Evolutionary conservation across 2,113 vertebrate species (phyloP).

Genomic region (Ramphastos sulfuratus): DNA sequence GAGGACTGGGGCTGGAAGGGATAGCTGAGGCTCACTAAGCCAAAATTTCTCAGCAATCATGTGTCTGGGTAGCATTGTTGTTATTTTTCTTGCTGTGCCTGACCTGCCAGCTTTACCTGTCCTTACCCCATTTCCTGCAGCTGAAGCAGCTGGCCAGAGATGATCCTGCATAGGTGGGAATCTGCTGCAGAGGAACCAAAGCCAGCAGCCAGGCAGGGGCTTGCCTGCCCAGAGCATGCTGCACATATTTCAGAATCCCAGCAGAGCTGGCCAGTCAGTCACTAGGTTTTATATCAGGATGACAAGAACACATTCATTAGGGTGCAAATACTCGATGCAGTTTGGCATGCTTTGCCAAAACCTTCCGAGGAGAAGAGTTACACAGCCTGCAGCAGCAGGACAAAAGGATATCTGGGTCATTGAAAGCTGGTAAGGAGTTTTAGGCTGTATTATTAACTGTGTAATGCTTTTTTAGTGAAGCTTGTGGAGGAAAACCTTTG

Average conservation of each 20-base stretch:
- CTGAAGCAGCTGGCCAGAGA: not conserved
- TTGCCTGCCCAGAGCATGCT: fast-evolving
- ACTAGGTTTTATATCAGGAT: not conserved
- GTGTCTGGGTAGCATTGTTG: not conserved
- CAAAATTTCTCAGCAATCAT: not conserved
- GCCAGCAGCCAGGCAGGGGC: fast-evolving
- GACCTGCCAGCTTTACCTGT: not conserved
- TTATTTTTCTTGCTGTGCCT: not conserved
- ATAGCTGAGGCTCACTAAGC: not conserved
- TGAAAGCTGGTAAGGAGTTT: conserved; percentile 1
- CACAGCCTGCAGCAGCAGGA: not conserved
- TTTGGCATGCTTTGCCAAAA: not conserved
- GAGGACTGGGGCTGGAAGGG: too few relatives aligned
- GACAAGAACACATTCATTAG: not conserved
- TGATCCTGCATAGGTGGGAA: not conserved
- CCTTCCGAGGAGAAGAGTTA: fast-evolving
- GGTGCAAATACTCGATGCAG: not conserved
- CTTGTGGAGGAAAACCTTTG: not conserved
- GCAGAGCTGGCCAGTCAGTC: fast-evolving
- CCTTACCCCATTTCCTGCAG: not conserved
- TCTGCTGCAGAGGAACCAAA: not conserved
- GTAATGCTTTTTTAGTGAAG: not conserved
- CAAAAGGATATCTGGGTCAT: not conserved
- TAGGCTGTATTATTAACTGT: not conserved
- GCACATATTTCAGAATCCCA: not conserved